phyloP scores from a whole-genome alignment of 30 jellyfish, hydroid and myxozoan species.

The Nemopilema nomurai region DNA sequence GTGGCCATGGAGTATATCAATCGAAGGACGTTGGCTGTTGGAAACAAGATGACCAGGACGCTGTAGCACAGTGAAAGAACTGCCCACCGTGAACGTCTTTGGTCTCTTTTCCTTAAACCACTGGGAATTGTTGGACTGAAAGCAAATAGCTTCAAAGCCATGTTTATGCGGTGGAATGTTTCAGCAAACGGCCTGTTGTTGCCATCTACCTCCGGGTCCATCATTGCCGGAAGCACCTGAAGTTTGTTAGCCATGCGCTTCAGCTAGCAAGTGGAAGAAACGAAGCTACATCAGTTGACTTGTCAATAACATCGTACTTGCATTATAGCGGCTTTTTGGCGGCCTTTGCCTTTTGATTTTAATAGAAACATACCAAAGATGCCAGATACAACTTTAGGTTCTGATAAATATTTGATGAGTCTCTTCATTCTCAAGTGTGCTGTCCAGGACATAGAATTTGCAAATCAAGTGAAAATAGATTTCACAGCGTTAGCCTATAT shows the following conservation, averaged over 20 bases:
- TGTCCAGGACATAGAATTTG: no score
- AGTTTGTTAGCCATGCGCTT: background rate
- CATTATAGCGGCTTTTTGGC: no score
- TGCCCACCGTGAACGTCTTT: background rate
- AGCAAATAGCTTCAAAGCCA: conserved; percentile 10
- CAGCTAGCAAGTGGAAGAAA: background rate
- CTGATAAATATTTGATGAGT: background rate
- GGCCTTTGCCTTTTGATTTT: no score
- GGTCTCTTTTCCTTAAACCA: background rate
- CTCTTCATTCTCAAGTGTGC: no score
- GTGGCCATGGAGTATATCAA: background rate
- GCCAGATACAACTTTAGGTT: no score
- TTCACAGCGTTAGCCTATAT: no score
- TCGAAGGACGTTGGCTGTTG: background rate
- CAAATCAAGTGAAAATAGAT: no score
- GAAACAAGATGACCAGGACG: background rate
- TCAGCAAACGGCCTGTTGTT: background rate
- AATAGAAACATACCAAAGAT: no score
- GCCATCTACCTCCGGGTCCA: background rate
- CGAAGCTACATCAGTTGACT: background rate
- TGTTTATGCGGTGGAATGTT: background rate
- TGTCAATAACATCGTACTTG: no score
- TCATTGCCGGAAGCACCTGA: background rate
- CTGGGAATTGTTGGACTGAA: conserved; percentile 1
- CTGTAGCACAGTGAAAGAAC: conserved; percentile 1